Conservation (phyloP, 2,113 vertebrate species). For the Cebidichthys violaceus region DNA sequence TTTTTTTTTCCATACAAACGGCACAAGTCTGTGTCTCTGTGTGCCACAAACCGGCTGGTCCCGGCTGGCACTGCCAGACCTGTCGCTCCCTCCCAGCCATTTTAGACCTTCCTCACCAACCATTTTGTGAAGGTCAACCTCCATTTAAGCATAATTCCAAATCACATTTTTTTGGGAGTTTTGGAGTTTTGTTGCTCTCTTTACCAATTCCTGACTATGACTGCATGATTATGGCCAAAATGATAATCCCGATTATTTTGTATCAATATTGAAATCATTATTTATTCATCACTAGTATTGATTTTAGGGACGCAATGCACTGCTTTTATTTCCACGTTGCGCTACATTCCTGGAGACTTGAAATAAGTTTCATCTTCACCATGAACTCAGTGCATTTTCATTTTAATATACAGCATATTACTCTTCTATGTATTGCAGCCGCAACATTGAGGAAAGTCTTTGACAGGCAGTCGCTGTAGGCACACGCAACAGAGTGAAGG, state of each 20-base stretch:
- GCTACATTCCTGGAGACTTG: neutral
- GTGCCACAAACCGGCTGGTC: constrained; percentile 27
- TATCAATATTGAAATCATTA: neutral
- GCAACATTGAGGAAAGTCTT: neutral
- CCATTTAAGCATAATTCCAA: neutral
- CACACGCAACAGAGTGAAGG: neutral
- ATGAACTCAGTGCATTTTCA: neutral
- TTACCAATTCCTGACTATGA: too few relatives aligned
- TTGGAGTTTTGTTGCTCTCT: too few relatives aligned
- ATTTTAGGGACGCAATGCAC: neutral
- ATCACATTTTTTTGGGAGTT: too few relatives aligned
- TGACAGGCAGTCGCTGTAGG: neutral
- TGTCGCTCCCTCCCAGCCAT: constrained; percentile 67
- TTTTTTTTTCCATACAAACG: too few relatives aligned
- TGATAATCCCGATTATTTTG: too few relatives aligned
- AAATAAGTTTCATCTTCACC: neutral
- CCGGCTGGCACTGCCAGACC: constrained; percentile 49
- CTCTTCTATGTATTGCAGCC: neutral
- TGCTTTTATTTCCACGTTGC: neutral
- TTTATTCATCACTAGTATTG: neutral
- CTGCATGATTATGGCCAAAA: too few relatives aligned
- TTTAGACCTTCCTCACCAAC: constrained; percentile 67
- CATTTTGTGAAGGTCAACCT: constrained; percentile 61
- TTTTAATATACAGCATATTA: neutral
- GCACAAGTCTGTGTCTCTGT: constrained; percentile 22